Evolutionary conservation across 2,888 invertebrate species (phyloP), one percentile per base, ranked within the genome.

Genomic region (Altica lythri): DNA sequence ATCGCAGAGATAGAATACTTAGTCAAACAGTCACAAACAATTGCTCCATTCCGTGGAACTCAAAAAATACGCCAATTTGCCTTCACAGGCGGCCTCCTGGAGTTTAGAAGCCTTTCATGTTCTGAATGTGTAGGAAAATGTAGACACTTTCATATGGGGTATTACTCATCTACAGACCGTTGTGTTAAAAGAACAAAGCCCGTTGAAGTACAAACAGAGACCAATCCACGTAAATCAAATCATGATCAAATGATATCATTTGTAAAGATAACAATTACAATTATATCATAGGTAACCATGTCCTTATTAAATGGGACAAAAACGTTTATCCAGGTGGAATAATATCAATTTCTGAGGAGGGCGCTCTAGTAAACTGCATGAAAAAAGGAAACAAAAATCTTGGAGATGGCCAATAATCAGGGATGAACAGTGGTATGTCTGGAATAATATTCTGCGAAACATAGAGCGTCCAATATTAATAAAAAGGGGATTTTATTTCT

Each of bases 1-100:
- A 45, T 30, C 32, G 2, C 32, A 10, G n/a, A 30, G 17, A 45
- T 45, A 32, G 45, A 42, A 12, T 4, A 42, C 12, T 12, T 42
- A 38, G 16, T 37, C 18, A 37, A 37, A 37, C 17, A 2, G 10
- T 18, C 9, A 37, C 18, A 2, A 18, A 13, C n/a, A n/a, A n/a
- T n/a, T n/a, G n/a, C n/a, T n/a, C n/a, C n/a, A 37, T 37, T 37
- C 3, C 17, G 18, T 37, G 18, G 17, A 37, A 37, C 10, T 16
- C 17, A 37, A 18, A 18, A 37, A 18, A 37, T 18, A 9, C 18
- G 18, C n/a, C 37, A 37, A n/a, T 18, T 37, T n/a, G 9, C 6
- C 5, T 37, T 37, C n/a, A 18, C 3, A 2, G 18, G 17, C 16
- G 37, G 10, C 9, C 5, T 18, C 2, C 3, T 18, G 2, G 17